Conservation (phyloP, 2,113 vertebrate species). For the Gasterosteus aculeatus region DNA sequence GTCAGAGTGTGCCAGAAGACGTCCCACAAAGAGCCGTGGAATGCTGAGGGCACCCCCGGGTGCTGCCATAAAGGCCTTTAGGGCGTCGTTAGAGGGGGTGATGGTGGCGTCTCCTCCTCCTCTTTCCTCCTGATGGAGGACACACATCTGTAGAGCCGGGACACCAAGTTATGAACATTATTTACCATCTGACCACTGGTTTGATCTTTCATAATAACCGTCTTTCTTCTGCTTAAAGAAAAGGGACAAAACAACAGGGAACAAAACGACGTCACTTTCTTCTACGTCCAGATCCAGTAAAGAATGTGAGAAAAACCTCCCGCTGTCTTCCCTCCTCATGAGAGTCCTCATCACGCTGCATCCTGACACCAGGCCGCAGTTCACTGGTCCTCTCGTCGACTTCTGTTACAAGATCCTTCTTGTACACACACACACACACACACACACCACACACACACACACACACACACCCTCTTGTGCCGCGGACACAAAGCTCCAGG, state of each 20-base stretch:
- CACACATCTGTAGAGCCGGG: slow-evolving; percentile 68
- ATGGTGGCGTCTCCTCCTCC: slow-evolving; percentile 57
- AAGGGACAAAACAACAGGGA: too few relatives aligned
- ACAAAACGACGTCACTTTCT: too few relatives aligned
- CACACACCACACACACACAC: background rate
- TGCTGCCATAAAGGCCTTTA: slow-evolving; percentile 48
- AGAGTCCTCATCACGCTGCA: too few relatives aligned
- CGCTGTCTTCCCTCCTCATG: too few relatives aligned
- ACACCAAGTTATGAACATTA: background rate
- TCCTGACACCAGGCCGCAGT: too few relatives aligned
- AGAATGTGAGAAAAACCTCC: too few relatives aligned
- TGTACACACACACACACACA: background rate
- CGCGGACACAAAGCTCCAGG: slow-evolving; percentile 68
- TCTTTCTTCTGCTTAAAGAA: too few relatives aligned
- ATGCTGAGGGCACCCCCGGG: slow-evolving; percentile 64
- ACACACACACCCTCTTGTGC: background rate
- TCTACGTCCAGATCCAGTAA: too few relatives aligned
- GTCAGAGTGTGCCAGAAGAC: slow-evolving; percentile 63
- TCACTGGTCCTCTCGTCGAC: too few relatives aligned
- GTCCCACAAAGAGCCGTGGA: slow-evolving; percentile 51
- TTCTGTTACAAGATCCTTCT: too few relatives aligned
- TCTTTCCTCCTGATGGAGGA: slow-evolving; percentile 39
- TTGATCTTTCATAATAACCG: too few relatives aligned
- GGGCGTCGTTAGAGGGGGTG: slow-evolving; percentile 47
- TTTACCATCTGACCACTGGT: too few relatives aligned